These are phyloP conservation scores for Axea sp. DNA, from an alignment of 2,888 invertebrate genomes.

Conservation along the genomic window DNA sequence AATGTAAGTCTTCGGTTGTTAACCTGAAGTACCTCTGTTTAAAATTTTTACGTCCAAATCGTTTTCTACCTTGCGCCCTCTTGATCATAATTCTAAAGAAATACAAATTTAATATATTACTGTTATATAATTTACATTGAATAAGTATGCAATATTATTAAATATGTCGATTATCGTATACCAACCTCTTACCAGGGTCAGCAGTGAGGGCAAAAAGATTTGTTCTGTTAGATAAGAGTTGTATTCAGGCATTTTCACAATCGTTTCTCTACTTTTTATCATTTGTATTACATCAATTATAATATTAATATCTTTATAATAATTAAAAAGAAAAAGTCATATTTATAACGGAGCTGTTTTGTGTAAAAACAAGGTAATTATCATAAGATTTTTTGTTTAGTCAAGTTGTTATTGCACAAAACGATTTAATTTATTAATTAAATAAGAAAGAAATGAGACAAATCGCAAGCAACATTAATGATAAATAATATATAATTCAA, in stretches of 20 bases:
- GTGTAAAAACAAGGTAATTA: too few species aligned
- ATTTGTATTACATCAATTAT: too few species aligned
- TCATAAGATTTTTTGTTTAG: too few species aligned
- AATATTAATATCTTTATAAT: too few species aligned
- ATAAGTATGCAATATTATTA: background rate
- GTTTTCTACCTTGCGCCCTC: conserved; percentile 90
- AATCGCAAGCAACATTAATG: too few species aligned
- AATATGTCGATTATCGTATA: conserved; percentile 53
- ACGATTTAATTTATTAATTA: too few species aligned
- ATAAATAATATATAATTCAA: too few species aligned
- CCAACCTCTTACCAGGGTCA: conserved; percentile 77
- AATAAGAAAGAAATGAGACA: too few species aligned
- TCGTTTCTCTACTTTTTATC: too few species aligned
- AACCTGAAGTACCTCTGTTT: conserved; percentile 93
- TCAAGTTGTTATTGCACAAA: too few species aligned
- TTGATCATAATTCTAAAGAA: conserved; percentile 91
- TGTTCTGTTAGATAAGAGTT: conserved; percentile 73
- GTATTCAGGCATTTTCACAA: conserved; percentile 7
- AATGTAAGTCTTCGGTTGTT: conserved; percentile 89
- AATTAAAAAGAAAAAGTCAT: too few species aligned
- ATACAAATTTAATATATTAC: conserved; percentile 1
- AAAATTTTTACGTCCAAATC: conserved; percentile 88
- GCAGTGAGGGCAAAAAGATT: conserved; percentile 76
- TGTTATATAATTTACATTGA: background rate
- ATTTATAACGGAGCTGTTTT: too few species aligned